Percentiles rank a stretch among this genome's conserved stretches.
phyloP scores from a whole-genome alignment of 2,888 invertebrate genomes.

The Caenorhabditis doughertyi region DNA sequence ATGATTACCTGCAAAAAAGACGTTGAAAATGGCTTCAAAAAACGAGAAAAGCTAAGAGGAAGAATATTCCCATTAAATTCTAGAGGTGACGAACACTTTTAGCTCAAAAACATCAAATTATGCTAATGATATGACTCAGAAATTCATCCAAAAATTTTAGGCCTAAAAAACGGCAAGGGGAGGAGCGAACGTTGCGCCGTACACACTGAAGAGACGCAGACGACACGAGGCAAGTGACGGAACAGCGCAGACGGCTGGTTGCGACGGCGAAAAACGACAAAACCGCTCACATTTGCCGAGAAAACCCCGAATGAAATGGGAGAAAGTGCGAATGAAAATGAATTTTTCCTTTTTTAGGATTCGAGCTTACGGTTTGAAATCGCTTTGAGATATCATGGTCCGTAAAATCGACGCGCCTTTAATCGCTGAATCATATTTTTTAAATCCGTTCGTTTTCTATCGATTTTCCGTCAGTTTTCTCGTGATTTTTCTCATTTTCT shows the following conservation, averaged over 20 bases:
- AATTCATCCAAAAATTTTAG: slow-evolving; percentile 5
- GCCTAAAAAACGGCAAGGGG: slow-evolving; percentile 4
- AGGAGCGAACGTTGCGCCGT: slow-evolving; percentile 6
- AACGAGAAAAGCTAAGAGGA: slow-evolving; percentile 5
- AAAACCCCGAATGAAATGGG: slow-evolving; percentile 31
- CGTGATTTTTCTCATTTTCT: slow-evolving; percentile 4
- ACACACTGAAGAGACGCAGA: slow-evolving; percentile 27
- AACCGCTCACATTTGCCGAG: slow-evolving; percentile 12
- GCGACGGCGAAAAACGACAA: slow-evolving; percentile 15
- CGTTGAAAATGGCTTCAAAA: neutral
- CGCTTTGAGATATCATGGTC: slow-evolving; percentile 44
- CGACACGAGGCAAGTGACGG: neutral
- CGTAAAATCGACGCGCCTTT: slow-evolving; percentile 54
- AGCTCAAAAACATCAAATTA: neutral
- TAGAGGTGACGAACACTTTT: neutral
- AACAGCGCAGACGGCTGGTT: slow-evolving; percentile 16
- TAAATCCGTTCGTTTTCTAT: no score
- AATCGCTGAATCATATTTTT: slow-evolving; percentile 20
- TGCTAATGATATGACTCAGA: neutral
- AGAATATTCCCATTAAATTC: neutral
- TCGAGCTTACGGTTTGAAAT: slow-evolving; percentile 38
- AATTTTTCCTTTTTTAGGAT: slow-evolving; percentile 46
- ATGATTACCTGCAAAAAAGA: slow-evolving; percentile 58
- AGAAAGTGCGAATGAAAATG: slow-evolving; percentile 33
- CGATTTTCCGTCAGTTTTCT: slow-evolving; percentile 17